A percentile compares a stretch with the other conserved stretches of the same genome.
Evolutionary conservation across 1,140 invertebrate species (phyloP).

Genomic region (Panagrolaimus sp.): DNA sequence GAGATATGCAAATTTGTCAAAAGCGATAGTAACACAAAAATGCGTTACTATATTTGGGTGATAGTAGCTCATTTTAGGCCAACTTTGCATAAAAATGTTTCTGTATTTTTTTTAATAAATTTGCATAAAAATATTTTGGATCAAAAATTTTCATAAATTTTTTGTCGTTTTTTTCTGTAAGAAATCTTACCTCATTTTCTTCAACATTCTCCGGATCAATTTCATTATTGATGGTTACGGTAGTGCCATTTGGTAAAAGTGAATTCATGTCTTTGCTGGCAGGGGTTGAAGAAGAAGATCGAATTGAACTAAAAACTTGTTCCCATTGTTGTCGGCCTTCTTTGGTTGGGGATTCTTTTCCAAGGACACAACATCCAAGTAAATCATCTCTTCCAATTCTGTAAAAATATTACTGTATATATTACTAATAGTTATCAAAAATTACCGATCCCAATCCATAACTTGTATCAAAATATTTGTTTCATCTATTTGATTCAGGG

Average conservation of each 20-base stretch:
- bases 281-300: background rate
- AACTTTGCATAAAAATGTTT: too few relatives aligned
- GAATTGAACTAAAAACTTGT: slow-evolving; percentile 38
- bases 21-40: too few relatives aligned
- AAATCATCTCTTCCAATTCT: slow-evolving; percentile 70
- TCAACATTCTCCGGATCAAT: too few relatives aligned
- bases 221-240: slow-evolving; percentile 10
- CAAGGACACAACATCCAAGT: slow-evolving; percentile 76
- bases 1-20: too few relatives aligned
- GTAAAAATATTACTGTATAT: slow-evolving; percentile 16
- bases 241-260: slow-evolving; percentile 11
- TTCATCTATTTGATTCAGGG: slow-evolving; percentile 72
- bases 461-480: slow-evolving; percentile 77
- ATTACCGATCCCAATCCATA: slow-evolving; percentile 80
- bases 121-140: too few relatives aligned
- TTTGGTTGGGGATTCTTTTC: slow-evolving; percentile 70
- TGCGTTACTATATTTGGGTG: background rate
- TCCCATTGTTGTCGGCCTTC: slow-evolving; percentile 78
- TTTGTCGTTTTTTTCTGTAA: too few relatives aligned
- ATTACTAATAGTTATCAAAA: background rate
- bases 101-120: too few relatives aligned
- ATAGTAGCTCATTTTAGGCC: too few relatives aligned
- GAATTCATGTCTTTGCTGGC: background rate
- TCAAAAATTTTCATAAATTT: too few relatives aligned
- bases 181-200: too few relatives aligned